Evolutionary conservation across 2,888 invertebrate species (phyloP).

Genomic region (Eristalis pertinax): DNA sequence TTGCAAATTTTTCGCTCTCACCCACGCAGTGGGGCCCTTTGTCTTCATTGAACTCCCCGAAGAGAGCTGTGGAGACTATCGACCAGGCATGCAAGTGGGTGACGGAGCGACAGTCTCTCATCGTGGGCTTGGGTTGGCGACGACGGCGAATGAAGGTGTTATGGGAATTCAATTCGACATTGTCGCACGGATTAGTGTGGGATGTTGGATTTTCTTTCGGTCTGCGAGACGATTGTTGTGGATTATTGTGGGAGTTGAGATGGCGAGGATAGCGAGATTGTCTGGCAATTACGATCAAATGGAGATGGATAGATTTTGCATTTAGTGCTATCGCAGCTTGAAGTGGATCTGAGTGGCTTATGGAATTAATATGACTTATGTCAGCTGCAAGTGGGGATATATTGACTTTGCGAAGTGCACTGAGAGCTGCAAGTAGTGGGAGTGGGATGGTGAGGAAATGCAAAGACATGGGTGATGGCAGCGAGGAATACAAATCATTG

Average conservation of each 20-base stretch:
- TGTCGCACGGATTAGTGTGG: conserved; percentile 46
- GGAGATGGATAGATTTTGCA: conserved; percentile 46
- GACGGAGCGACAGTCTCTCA: conserved; percentile 15
- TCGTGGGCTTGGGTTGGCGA: conserved; percentile 34
- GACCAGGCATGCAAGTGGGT: conserved; percentile 47
- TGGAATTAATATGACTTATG: not conserved
- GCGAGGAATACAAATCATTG: too few species aligned
- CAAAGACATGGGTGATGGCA: not conserved
- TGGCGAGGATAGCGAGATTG: conserved; percentile 44
- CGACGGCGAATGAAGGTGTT: conserved; percentile 26
- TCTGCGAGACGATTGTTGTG: conserved; percentile 42
- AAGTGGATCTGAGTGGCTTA: not conserved
- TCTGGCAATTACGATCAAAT: conserved; percentile 57
- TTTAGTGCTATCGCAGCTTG: not conserved
- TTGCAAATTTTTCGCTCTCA: not conserved
- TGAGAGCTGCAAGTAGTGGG: not conserved
- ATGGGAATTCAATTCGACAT: conserved; percentile 52
- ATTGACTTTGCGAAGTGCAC: not conserved
- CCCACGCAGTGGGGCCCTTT: conserved; percentile 62
- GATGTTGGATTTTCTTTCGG: conserved; percentile 54
- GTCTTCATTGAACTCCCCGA: conserved; percentile 33
- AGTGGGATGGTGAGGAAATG: not conserved
- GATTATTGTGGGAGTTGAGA: conserved; percentile 45
- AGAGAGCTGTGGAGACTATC: conserved; percentile 29
- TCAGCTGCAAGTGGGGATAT: not conserved